These are phyloP conservation scores for Eulemur rubriventer DNA, from an alignment of 2,797 vertebrate genomes.

Conservation along the genomic window DNA sequence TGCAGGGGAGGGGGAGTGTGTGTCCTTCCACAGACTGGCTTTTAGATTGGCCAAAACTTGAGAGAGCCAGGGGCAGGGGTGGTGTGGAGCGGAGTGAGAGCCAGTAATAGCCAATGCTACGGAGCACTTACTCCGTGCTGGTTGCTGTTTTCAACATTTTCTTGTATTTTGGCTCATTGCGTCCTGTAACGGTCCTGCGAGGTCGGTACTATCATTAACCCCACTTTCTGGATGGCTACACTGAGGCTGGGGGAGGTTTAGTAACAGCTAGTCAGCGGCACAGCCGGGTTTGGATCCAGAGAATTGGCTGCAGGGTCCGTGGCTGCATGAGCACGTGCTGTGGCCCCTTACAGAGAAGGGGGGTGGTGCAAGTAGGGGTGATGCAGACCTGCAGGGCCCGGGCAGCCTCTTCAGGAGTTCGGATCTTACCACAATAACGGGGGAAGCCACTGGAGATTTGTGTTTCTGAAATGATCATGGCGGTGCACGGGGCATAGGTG, in stretches of 20 bases:
- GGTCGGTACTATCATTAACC: background rate
- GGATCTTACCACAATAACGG: background rate
- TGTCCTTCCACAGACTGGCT: background rate
- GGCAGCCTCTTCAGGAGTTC: background rate
- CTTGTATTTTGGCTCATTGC: background rate
- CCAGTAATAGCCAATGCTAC: fast-evolving
- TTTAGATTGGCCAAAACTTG: background rate
- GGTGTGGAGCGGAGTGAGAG: background rate
- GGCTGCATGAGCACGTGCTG: background rate
- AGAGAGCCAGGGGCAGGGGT: background rate
- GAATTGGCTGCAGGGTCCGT: background rate
- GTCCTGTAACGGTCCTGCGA: background rate
- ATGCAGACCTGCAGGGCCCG: fast-evolving
- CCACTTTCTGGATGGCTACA: background rate
- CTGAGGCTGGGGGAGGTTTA: background rate
- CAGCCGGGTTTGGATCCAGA: background rate
- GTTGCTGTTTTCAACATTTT: background rate
- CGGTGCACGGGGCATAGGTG: fast-evolving
- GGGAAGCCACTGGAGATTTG: background rate
- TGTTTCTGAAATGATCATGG: background rate
- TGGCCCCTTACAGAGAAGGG: background rate
- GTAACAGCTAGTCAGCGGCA: background rate
- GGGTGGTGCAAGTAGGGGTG: background rate
- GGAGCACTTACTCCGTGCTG: background rate
- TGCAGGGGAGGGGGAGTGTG: background rate